Evolutionary conservation across 1,140 invertebrate species (phyloP).

Genomic region (Drosophila lacteicornis): DNA sequence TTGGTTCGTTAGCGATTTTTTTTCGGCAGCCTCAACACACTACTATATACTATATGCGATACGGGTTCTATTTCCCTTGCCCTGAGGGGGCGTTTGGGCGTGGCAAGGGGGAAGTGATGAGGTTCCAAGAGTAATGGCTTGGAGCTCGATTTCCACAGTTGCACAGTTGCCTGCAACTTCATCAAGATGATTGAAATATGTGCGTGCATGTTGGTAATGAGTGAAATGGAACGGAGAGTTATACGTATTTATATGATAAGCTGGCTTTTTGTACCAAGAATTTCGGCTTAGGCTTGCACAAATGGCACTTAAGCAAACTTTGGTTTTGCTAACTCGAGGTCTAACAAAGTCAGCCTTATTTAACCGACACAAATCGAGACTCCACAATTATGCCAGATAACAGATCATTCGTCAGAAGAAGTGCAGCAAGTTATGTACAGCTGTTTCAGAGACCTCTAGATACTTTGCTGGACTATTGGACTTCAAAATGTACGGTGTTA

Average conservation of each 20-base stretch:
- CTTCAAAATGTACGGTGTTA: no score
- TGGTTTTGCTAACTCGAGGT: no score
- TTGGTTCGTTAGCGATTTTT: conserved; percentile 81
- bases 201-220: conserved; percentile 43
- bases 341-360: no score
- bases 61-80: conserved; percentile 40
- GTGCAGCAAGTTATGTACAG: no score
- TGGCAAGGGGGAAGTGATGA: conserved; percentile 15
- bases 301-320: no score
- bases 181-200: conserved; percentile 55
- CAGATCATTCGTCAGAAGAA: no score
- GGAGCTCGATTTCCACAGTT: conserved; percentile 40
- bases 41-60: conserved; percentile 37
- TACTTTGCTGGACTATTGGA: no score
- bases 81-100: conserved; percentile 22
- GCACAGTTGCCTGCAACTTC: conserved; percentile 48
- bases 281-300: background rate
- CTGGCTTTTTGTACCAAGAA: conserved; percentile 3
- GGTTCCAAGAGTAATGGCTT: conserved; percentile 50
- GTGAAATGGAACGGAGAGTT: conserved; percentile 21
- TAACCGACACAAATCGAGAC: no score
- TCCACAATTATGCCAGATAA: no score
- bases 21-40: conserved; percentile 24
- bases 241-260: conserved; percentile 14
- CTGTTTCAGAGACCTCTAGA: no score